Base-by-base conservation (phyloP, 2,797 vertebrate genomes). In the Molossus molossus region DNA sequence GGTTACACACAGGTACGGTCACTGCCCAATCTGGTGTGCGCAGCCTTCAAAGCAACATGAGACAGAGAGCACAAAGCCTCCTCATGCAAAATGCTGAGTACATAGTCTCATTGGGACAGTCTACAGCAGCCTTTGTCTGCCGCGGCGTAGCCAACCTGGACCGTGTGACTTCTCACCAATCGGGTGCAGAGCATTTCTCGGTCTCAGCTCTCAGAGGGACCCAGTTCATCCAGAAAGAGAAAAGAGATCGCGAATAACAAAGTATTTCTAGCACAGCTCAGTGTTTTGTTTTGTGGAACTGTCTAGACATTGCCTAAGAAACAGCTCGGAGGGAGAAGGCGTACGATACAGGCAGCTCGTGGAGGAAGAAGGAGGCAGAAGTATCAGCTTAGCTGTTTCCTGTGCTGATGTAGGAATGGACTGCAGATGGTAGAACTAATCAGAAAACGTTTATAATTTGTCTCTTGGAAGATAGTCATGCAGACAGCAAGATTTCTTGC, bases 271-370 rank as follows among this genome's bases (percentile, higher is more conserved):
- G 88, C 76, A 80, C 87, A 82, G 33, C 94, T 90, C 33, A 79
- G 40, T 89, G 64, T 70, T 95, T 94, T 94, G 87, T 93, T 96
- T 95, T 93, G 80, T 90, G 80, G 69, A 93, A 92, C 77, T 95
- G 97, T 97, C 97, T 97, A 97, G 97, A 96, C 95, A 73, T 90
- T 92, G 82, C 92, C 94, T 96, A 83, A 96, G 90, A 64, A 96
- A 92, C 94, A 90, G 48, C 40, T 89, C 79, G 29, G 77, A 92
- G 80, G 37, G 82, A 95, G 67, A 80, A 79, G 80, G 85, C 77
- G 2, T 91, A 73, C 86, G 95, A 90, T 88, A 50, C 40, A 72
- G 84, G 88, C 96, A 95, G 95, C 93, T 93, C 96, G 91, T 88
- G 33, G 87, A 93, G 94, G 81, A 96, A 93, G 92, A 96, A 94